A percentile compares a stretch with the other conserved stretches of the same genome.
Evolutionary conservation across 2,113 vertebrate genomes (phyloP).

Genomic region (Thamnophis sirtalis): DNA sequence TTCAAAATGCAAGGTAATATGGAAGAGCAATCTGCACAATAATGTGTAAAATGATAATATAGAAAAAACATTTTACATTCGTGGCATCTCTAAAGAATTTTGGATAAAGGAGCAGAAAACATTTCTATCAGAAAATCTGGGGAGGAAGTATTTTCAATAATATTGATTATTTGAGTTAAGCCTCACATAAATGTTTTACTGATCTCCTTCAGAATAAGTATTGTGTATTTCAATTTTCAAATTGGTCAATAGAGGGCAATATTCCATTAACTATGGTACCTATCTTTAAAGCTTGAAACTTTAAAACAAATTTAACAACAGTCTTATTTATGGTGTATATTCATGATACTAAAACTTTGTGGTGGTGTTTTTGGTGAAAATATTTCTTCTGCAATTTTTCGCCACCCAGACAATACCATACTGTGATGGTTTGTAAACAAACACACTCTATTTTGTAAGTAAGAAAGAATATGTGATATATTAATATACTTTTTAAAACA

Average conservation of each 20-base stretch:
- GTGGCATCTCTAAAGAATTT: background rate
- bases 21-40: background rate
- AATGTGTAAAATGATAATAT: background rate
- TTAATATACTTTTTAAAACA: background rate
- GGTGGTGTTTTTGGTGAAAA: background rate
- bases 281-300: background rate
- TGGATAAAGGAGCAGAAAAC: background rate
- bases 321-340: background rate
- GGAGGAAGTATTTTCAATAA: background rate
- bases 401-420: background rate
- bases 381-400: background rate
- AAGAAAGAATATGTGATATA: background rate
- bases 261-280: conserved; percentile 13
- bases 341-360: background rate
- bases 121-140: background rate
- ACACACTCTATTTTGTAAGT: background rate
- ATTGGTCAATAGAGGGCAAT: conserved; percentile 46
- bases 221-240: background rate
- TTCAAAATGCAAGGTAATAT: background rate
- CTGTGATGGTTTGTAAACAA: background rate
- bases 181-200: background rate
- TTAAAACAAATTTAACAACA: background rate
- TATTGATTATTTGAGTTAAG: background rate
- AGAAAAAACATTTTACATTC: background rate
- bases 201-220: background rate